Evolutionary conservation across 2,797 vertebrate genomes (phyloP).

Genomic region (Halcyon badia): DNA sequence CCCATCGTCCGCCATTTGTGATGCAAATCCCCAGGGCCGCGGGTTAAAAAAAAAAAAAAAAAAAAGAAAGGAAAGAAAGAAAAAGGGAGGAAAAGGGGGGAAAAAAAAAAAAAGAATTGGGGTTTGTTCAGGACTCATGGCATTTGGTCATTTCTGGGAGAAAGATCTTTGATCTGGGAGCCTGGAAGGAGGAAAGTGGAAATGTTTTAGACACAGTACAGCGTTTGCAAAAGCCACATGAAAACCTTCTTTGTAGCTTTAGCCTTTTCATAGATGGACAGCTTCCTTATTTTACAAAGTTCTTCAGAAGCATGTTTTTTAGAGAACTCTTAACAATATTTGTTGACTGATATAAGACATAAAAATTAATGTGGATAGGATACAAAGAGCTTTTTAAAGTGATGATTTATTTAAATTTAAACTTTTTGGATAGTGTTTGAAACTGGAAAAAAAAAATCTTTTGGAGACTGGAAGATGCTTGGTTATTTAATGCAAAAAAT

Average conservation of each 20-base stretch:
- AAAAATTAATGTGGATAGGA: constrained; percentile 54
- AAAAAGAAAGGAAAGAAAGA: background rate
- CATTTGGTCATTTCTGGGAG: constrained; percentile 83
- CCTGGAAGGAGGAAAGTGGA: constrained; percentile 80
- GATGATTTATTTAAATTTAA: constrained; percentile 61
- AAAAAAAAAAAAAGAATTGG: constrained; percentile 48
- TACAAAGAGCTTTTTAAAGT: constrained; percentile 48
- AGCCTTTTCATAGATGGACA: constrained; percentile 81
- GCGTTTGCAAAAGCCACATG: constrained; percentile 85
- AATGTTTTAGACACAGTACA: constrained; percentile 81
- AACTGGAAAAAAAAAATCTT: constrained; percentile 20
- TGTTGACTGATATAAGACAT: constrained; percentile 39
- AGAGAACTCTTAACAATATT: constrained; percentile 60
- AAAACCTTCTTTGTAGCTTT: constrained; percentile 86
- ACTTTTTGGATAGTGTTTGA: constrained; percentile 49
- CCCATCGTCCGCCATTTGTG: no score
- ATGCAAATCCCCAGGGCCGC: no score
- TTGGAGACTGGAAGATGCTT: constrained; percentile 43
- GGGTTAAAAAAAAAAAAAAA: constrained; percentile 2
- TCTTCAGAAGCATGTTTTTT: constrained; percentile 7
- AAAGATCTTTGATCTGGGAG: constrained; percentile 83
- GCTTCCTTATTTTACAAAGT: constrained; percentile 80
- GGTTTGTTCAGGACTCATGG: constrained; percentile 82
- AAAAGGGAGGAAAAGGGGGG: background rate
- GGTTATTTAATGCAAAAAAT: constrained; percentile 68